Percentiles rank a stretch among this genome's conserved stretches.
These are phyloP conservation scores for Drosophila cognata DNA, from an alignment of 2,888 invertebrate species.

Conservation along the genomic window DNA sequence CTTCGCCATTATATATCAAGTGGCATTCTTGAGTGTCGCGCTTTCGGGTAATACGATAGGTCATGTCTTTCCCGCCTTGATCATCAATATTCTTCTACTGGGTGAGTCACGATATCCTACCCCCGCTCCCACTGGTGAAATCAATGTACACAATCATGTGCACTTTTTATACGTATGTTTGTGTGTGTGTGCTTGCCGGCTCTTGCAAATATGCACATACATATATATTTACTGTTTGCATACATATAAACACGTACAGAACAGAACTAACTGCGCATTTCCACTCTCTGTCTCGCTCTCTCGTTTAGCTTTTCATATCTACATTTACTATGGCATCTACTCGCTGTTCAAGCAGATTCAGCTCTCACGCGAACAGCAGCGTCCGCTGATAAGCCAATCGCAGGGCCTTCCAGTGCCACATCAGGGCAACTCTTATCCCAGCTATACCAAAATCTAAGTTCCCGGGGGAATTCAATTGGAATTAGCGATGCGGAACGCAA, in stretches of 20 bases:
- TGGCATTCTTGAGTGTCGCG: background rate
- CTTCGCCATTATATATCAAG: conserved; percentile 41
- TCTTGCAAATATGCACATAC: background rate
- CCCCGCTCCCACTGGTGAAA: background rate
- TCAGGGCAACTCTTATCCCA: conserved; percentile 55
- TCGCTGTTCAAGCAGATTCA: conserved; percentile 74
- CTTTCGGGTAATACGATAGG: accelerated
- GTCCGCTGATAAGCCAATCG: conserved; percentile 46
- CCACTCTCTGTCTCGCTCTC: conserved; percentile 10
- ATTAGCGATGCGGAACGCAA: conserved; percentile 1
- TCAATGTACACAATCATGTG: background rate
- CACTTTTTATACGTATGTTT: background rate
- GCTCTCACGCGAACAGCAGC: conserved; percentile 61
- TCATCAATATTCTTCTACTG: conserved; percentile 41
- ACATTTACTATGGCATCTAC: conserved; percentile 71
- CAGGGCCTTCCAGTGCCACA: background rate
- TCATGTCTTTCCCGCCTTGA: conserved; percentile 1
- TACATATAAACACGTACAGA: background rate
- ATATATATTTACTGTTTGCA: background rate
- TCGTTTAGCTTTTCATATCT: conserved; percentile 58
- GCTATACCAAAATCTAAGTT: conserved; percentile 73
- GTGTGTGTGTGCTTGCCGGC: background rate
- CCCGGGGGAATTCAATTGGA: background rate
- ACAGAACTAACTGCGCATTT: conserved; percentile 16
- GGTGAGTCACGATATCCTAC: conserved; percentile 60